Evolutionary conservation across 2,888 invertebrate species (phyloP), one percentile per base, ranked within the genome.

Genomic region (Tetanocera ferruginea): DNA sequence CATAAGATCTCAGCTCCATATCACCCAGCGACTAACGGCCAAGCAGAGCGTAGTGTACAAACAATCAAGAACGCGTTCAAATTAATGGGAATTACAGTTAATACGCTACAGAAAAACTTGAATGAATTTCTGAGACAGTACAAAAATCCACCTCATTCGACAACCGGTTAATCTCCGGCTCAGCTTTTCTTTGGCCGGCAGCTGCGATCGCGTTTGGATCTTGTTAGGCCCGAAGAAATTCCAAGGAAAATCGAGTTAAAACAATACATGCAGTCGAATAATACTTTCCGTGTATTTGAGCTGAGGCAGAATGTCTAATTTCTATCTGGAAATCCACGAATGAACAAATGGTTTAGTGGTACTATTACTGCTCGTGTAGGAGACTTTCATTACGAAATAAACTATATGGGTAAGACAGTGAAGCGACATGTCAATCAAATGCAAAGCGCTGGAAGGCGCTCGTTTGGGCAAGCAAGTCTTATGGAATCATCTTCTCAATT

Each of bases 21-120:
- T 60, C 83, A 82, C 73, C 82, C 82, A n/a, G 76, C 79, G 5
- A 80, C 77, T 17, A 80, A 81, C 67, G 76, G 74, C 0, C 78
- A 78, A 43, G 71, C 71, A 11, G 77, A 76, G 19, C 57, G 73
- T 1, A 69, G 49, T 37, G 77, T 78, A 5, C 75, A 78, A 37
- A 80, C 75, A 0, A 23, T 78, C 11, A 80, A 80, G 75, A 79
- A 81, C 60, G 78, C 79, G 17, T 64, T 81, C 1, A 79, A 77
- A 64, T 66, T 72, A 11, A 80, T 80, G 80, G 28, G 31, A 1
- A 80, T 78, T 17, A 66, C 76, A 14, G 60, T 43, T 28, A 43
- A n/a, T 31, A 55, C 76, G 11, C 37, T 79, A 49, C 19, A 64
- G 69, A 57, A 25, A 49, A 67, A 77, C 70, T 55, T 66, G n/a